Conservation (phyloP, 1,140 invertebrate species). For the Lamellibrachia luymesi region DNA sequence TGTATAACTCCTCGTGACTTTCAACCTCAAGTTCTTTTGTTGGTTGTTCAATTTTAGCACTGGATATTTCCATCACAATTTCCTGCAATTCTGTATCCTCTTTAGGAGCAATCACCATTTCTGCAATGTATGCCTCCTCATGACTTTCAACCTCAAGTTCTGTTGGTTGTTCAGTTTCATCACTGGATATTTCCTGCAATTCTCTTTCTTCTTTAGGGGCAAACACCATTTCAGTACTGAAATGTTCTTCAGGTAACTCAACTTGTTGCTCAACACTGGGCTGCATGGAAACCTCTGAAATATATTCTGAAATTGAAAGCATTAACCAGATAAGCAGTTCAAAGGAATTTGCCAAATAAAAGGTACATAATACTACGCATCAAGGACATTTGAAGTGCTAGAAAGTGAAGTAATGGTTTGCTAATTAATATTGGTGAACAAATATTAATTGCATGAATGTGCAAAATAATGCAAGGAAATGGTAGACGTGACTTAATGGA, state of each 20-base stretch:
- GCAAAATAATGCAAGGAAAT: not conserved
- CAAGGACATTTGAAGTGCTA: not conserved
- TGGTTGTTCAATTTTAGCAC: conserved; percentile 20
- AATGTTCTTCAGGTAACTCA: conserved; percentile 6
- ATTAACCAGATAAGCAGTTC: not conserved
- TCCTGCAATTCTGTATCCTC: conserved; percentile 23
- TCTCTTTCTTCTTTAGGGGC: not conserved
- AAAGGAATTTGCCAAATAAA: not conserved
- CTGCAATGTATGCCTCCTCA: not conserved
- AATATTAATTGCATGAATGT: not conserved
- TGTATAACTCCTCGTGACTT: conserved; percentile 12
- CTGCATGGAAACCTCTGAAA: not conserved
- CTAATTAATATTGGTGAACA: not conserved
- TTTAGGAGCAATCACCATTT: not conserved
- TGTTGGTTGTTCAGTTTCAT: not conserved
- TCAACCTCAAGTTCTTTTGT: conserved; percentile 15
- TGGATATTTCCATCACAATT: conserved; percentile 23
- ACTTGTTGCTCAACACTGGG: not conserved
- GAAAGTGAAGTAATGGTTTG: not conserved
- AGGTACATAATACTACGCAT: not conserved
- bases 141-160: not conserved
- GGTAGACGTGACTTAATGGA: not conserved
- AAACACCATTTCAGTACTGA: conserved; percentile 29
- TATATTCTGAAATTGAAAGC: not conserved
- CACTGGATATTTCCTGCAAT: conserved; percentile 15